phyloP scores from a whole-genome alignment of 1,140 invertebrate species.

The Scylla paramamosain region DNA sequence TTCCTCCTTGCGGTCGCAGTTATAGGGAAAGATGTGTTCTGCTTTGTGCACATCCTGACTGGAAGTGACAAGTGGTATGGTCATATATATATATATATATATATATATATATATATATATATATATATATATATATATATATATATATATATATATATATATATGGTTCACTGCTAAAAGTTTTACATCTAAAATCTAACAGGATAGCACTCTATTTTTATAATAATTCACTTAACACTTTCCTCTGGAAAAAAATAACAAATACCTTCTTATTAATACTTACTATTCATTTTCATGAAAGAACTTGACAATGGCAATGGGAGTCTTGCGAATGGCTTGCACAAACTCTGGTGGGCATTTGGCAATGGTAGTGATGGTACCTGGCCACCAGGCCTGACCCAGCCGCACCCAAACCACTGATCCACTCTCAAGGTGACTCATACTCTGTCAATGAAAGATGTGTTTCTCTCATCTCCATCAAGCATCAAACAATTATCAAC shows the following conservation, averaged over 20 bases:
- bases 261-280: slow-evolving; percentile 37
- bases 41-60: slow-evolving; percentile 76
- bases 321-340: slow-evolving; percentile 68
- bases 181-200: neutral
- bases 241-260: neutral
- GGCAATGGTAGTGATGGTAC: slow-evolving; percentile 67
- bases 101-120: too few relatives aligned
- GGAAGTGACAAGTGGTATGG: slow-evolving; percentile 38
- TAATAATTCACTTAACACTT: too few relatives aligned
- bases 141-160: too few relatives aligned
- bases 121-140: too few relatives aligned
- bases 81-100: too few relatives aligned
- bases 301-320: slow-evolving; percentile 75
- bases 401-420: slow-evolving; percentile 76
- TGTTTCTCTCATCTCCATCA: too few relatives aligned
- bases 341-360: slow-evolving; percentile 75
- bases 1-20: slow-evolving; percentile 75
- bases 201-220: neutral
- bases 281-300: slow-evolving; percentile 77
- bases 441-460: slow-evolving; percentile 54
- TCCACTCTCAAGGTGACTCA: slow-evolving; percentile 69
- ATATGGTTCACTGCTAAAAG: neutral
- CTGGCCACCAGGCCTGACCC: slow-evolving; percentile 77
- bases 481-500: too few relatives aligned
- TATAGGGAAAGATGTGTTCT: slow-evolving; percentile 75